phyloP scores from a whole-genome alignment of 2,113 vertebrate genomes.

The Scytalopus superciliaris region DNA sequence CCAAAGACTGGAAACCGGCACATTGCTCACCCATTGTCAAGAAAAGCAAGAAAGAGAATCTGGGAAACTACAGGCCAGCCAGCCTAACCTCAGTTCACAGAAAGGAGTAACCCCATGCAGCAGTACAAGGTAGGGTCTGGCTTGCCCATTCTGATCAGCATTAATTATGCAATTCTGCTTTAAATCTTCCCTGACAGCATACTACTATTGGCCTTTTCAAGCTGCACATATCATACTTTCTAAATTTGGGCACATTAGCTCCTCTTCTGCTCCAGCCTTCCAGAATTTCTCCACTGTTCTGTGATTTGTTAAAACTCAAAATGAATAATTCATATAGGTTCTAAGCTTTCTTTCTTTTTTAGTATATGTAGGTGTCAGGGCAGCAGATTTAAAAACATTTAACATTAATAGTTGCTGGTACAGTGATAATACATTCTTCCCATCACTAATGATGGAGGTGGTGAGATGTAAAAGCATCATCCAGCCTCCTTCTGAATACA shows the following conservation, averaged over 20 bases:
- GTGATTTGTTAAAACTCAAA: conserved; percentile 12
- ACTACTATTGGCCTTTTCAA: not conserved
- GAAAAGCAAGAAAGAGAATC: not conserved
- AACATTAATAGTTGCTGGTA: conserved; percentile 30
- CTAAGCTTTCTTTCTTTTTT: conserved; percentile 10
- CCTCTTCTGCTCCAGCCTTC: not conserved
- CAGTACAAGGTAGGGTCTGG: not conserved
- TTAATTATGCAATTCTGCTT: not conserved
- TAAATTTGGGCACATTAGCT: conserved; percentile 21
- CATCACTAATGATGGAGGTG: conserved; percentile 43
- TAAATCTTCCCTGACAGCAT: not conserved
- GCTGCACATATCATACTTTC: not conserved
- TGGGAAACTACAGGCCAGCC: not conserved
- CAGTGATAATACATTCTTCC: conserved; percentile 23
- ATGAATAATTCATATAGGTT: conserved; percentile 38
- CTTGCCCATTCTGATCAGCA: not conserved
- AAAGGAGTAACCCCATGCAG: not conserved
- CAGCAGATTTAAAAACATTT: conserved; percentile 43
- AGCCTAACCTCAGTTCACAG: not conserved
- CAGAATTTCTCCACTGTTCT: not conserved
- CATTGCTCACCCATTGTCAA: not conserved
- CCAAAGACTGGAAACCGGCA: not conserved
- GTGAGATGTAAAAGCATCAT: conserved; percentile 30
- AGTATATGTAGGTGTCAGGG: conserved; percentile 29
- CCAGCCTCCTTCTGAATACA: conserved; percentile 26